phyloP scores from a whole-genome alignment of 2,888 invertebrate species.

The Pristionchus exspectatus region DNA sequence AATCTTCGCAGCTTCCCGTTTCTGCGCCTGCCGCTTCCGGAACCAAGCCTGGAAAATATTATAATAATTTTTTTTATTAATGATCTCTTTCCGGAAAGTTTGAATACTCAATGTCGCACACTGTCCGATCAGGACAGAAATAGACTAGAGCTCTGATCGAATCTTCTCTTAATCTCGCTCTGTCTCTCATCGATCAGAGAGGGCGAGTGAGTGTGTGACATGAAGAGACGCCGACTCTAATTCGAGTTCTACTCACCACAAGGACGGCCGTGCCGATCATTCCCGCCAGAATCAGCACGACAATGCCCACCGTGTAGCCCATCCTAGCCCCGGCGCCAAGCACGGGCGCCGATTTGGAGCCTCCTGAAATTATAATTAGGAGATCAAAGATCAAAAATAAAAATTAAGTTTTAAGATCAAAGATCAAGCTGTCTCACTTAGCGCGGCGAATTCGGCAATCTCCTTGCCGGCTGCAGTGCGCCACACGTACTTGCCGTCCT shows the following conservation, averaged over 20 bases:
- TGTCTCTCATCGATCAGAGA: too few relatives aligned
- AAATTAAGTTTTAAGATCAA: too few relatives aligned
- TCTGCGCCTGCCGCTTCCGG: background rate
- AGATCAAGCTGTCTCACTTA: background rate
- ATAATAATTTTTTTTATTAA: too few relatives aligned
- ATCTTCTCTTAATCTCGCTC: too few relatives aligned
- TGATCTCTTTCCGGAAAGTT: too few relatives aligned
- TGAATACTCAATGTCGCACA: too few relatives aligned
- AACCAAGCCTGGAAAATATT: background rate
- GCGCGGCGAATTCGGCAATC: background rate
- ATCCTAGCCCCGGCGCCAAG: background rate
- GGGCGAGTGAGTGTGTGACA: too few relatives aligned
- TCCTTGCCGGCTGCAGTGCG: background rate
- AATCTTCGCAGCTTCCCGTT: background rate
- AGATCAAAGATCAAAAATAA: background rate
- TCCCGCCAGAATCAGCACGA: background rate
- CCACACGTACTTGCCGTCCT: conserved; percentile 35
- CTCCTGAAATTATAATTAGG: background rate
- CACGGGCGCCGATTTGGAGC: background rate
- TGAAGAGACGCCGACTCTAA: background rate
- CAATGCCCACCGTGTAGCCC: background rate
- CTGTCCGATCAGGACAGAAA: too few relatives aligned
- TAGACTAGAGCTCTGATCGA: too few relatives aligned
- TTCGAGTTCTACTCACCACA: background rate
- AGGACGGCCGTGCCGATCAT: background rate